Conservation (phyloP, 2,888 invertebrate genomes). For the Plusia festucae region DNA sequence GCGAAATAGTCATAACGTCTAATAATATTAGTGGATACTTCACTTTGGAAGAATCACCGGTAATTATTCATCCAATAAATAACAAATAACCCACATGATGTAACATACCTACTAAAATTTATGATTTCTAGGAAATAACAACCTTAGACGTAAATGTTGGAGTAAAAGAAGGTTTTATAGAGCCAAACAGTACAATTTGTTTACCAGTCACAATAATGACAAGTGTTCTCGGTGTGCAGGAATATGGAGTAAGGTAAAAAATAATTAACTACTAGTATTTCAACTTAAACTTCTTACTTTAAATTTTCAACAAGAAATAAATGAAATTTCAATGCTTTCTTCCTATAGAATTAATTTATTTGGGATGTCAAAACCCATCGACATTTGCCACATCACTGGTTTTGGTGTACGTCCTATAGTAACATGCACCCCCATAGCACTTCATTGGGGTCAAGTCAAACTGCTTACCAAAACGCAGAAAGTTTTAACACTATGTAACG, state of each 20-base stretch:
- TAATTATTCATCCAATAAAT: conserved; percentile 9
- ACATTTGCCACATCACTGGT: conserved; percentile 86
- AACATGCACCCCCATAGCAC: conserved; percentile 88
- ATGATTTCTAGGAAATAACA: conserved; percentile 62
- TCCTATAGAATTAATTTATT: conserved; percentile 75
- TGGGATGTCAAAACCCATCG: conserved; percentile 78
- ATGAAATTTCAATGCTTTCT: conserved; percentile 10
- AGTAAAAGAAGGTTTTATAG: conserved; percentile 79
- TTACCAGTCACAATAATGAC: conserved; percentile 84
- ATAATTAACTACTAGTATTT: no score
- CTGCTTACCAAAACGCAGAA: conserved; percentile 87
- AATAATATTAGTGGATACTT: conserved; percentile 81
- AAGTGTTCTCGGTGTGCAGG: conserved; percentile 81
- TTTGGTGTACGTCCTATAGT: conserved; percentile 92
- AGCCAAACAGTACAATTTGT: conserved; percentile 80
- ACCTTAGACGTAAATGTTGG: conserved; percentile 71
- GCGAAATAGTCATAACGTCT: conserved; percentile 84
- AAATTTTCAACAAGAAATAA: background rate
- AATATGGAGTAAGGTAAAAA: conserved; percentile 74
- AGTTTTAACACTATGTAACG: conserved; percentile 90
- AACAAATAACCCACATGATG: background rate
- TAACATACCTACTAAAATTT: background rate
- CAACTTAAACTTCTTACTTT: no score
- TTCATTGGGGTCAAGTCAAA: conserved; percentile 91
- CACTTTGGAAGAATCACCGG: conserved; percentile 57